Evolutionary conservation across 30 jellyfish, hydroid and myxozoan species (phyloP).

Genomic region (Hydra vulgaris): DNA sequence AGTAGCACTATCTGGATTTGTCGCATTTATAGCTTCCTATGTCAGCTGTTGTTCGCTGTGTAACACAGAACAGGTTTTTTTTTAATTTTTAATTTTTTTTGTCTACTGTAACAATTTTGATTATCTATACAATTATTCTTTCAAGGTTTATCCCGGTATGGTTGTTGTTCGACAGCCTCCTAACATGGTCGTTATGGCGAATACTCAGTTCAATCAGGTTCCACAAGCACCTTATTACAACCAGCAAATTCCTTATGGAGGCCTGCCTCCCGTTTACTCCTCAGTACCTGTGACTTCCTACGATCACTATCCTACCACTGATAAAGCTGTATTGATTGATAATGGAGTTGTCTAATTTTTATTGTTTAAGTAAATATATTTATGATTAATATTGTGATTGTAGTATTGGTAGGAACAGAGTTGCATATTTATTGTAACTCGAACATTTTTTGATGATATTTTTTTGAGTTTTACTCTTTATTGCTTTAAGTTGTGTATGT

Average conservation of each 20-base stretch:
- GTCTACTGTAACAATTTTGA: neutral
- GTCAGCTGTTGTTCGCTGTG: conserved; percentile 29
- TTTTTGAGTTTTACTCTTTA: too few species aligned
- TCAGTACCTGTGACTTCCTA: neutral
- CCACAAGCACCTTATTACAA: neutral
- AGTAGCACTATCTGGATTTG: conserved; percentile 5
- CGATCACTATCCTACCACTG: neutral
- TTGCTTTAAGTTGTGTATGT: too few species aligned
- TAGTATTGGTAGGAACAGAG: too few species aligned
- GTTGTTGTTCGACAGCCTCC: neutral
- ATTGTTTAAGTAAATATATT: too few species aligned
- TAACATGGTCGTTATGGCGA: neutral
- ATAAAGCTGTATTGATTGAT: neutral
- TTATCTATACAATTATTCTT: neutral
- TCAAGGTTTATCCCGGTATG: neutral
- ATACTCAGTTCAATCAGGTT: neutral
- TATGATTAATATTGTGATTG: too few species aligned
- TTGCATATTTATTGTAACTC: too few species aligned
- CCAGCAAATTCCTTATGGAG: neutral
- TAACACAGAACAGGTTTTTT: conserved; percentile 16
- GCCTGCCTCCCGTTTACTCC: neutral
- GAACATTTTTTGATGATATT: too few species aligned
- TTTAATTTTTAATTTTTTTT: too few species aligned
- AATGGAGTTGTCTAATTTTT: neutral
- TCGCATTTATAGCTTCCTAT: conserved; percentile 29